These are phyloP conservation scores for Babyrousa celebensis DNA, from an alignment of 2,797 vertebrate species.

Conservation along the genomic window DNA sequence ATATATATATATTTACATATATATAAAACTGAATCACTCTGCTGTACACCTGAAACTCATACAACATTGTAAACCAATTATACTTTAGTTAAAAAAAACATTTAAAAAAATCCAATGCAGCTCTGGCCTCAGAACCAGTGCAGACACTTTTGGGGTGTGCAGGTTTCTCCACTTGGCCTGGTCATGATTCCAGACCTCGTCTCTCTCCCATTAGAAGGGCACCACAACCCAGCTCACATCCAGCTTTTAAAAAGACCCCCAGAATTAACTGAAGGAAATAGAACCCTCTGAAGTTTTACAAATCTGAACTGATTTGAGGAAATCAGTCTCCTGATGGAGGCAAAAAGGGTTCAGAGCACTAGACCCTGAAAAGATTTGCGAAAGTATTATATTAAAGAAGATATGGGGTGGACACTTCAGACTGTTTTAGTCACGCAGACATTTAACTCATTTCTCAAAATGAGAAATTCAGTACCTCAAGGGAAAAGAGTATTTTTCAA, in stretches of 20 bases:
- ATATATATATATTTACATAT: too few species aligned
- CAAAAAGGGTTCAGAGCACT: background rate
- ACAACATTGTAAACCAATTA: too few species aligned
- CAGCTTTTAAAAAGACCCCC: background rate
- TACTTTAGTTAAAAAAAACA: too few species aligned
- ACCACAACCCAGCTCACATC: background rate
- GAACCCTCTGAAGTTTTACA: background rate
- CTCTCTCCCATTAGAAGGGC: background rate
- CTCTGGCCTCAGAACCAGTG: background rate
- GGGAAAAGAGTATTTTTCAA: conserved; percentile 67
- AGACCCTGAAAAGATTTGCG: background rate
- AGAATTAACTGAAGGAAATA: background rate
- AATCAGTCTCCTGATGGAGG: background rate
- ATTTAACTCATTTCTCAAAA: conserved; percentile 54
- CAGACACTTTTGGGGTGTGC: accelerated
- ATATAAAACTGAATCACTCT: too few species aligned
- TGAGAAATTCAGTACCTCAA: conserved; percentile 46
- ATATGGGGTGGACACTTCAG: background rate
- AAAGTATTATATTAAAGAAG: background rate
- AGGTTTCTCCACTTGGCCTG: background rate
- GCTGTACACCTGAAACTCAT: too few species aligned
- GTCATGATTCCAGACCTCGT: background rate
- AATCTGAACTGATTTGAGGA: background rate
- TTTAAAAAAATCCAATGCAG: background rate
- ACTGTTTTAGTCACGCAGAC: background rate